These are phyloP conservation scores for Catotricha subobsoleta DNA, from an alignment of 2,888 invertebrate species.

Conservation along the genomic window DNA sequence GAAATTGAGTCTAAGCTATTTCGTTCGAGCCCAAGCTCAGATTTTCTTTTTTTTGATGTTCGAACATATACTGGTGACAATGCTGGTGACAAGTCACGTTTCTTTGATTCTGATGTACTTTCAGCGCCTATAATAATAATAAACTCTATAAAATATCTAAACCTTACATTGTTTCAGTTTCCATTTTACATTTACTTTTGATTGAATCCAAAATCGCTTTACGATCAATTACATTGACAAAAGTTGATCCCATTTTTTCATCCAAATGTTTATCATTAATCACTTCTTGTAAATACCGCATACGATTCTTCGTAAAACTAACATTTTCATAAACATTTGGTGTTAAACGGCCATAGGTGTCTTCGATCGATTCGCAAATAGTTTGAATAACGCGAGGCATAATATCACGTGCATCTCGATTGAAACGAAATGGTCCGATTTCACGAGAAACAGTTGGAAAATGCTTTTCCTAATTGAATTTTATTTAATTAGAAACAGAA, in stretches of 20 bases:
- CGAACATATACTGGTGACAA: slow-evolving; percentile 29
- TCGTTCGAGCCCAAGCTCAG: too few species aligned
- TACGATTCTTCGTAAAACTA: slow-evolving; percentile 48
- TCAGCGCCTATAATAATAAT: background rate
- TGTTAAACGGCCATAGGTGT: slow-evolving; percentile 49
- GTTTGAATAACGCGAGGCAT: slow-evolving; percentile 34
- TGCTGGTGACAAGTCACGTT: slow-evolving; percentile 37
- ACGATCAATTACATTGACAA: slow-evolving; percentile 32
- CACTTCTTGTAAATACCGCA: slow-evolving; percentile 42
- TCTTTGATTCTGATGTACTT: slow-evolving; percentile 8
- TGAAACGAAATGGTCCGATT: slow-evolving; percentile 41
- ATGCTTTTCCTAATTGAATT: slow-evolving; percentile 22
- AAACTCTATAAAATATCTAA: background rate
- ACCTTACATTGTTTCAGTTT: background rate
- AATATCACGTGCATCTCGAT: slow-evolving; percentile 36
- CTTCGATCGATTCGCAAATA: slow-evolving; percentile 49
- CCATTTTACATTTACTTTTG: slow-evolving; percentile 1
- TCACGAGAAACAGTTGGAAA: slow-evolving; percentile 38
- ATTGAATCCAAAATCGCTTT: slow-evolving; percentile 21
- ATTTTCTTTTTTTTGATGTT: slow-evolving; percentile 11
- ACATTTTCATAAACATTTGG: slow-evolving; percentile 48
- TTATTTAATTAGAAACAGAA: background rate
- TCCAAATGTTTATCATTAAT: slow-evolving; percentile 47
- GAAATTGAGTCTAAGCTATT: slow-evolving; percentile 17
- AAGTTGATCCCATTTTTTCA: slow-evolving; percentile 37